These are phyloP conservation scores for Rhynchopsitta pachyrhyncha DNA, from an alignment of 2,113 vertebrate species.

Conservation along the genomic window DNA sequence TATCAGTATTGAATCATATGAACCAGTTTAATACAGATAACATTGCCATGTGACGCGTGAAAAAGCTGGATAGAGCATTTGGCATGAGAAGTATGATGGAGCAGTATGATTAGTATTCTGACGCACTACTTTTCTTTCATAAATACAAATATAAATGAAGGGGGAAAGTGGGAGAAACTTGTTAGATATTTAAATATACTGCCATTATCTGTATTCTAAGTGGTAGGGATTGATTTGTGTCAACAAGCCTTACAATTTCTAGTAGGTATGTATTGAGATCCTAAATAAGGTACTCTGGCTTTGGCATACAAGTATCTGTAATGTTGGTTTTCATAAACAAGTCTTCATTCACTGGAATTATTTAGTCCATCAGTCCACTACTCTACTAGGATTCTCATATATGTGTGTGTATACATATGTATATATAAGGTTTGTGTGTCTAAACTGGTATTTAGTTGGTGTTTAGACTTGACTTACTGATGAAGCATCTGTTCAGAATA, in stretches of 20 bases:
- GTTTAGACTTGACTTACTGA: neutral
- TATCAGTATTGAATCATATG: neutral
- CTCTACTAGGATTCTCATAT: neutral
- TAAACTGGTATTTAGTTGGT: neutral
- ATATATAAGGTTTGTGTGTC: neutral
- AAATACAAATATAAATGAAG: fast-evolving
- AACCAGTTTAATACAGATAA: neutral
- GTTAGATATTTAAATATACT: neutral
- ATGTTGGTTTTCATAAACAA: fast-evolving
- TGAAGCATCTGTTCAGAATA: neutral
- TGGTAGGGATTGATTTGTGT: fast-evolving
- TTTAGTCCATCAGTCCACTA: fast-evolving
- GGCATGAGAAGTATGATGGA: neutral
- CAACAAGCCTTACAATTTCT: neutral
- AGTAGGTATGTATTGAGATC: neutral
- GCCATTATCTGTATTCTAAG: neutral
- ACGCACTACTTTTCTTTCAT: fast-evolving
- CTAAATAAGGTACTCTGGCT: neutral
- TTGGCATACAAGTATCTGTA: neutral
- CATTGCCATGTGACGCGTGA: fast-evolving
- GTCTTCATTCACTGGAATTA: neutral
- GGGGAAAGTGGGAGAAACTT: neutral
- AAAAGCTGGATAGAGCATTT: neutral
- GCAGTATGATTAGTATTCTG: fast-evolving
- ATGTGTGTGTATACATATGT: too few relatives aligned